Base-by-base conservation (phyloP, 2,888 invertebrate genomes). In the Eurytoma adleriae region DNA sequence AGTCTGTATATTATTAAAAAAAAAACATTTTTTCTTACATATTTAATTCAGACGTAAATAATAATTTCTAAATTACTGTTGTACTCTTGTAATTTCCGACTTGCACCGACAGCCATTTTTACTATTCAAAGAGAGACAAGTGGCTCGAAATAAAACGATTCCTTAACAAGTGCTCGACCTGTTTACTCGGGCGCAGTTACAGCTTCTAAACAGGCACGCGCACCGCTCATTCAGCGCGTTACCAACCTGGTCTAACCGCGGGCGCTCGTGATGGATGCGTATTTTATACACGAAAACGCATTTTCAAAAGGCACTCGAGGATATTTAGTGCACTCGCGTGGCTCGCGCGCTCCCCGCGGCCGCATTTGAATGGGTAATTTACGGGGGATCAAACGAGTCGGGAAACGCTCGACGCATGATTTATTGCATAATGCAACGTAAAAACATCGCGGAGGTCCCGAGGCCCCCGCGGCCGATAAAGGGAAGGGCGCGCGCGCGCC, bases 351-450 rank as follows among this genome's bases (percentile, higher is more conserved):
- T 48, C 5, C 52, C 4, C 20, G 30, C 20, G 24, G 18, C 24
- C 13, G 57, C 78, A 70, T 62, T 48, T 61, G 68, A 75, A 78
- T 67, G 61, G 76, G 30, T 69, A 79, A 79, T 79, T 79, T 81
- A 81, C 40, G 76, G 69, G 64, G 18, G 79, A 72, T 81, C 79
- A 40, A 16, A 24, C 59, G 56, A 16, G 52, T 54, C 68, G 30
- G 61, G 4, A 30, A 30, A 27, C 59, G 50, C 56, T 20, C 24
- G 50, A 14, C 27, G 20, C 69, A 77, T 77, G 82, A 82, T 79
- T 79, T 79, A 78, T 74, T 52, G 73, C 74, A 30, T 40, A 76
- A 79, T 71, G 24, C 2, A 73, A 64, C n/a, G 75, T 52, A 57
- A 72, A 48, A 50, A 24, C 20, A 48, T 24, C 4, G 7, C 7